These are phyloP conservation scores for Rhea americana DNA, from an alignment of 2,113 vertebrate species.

Conservation along the genomic window DNA sequence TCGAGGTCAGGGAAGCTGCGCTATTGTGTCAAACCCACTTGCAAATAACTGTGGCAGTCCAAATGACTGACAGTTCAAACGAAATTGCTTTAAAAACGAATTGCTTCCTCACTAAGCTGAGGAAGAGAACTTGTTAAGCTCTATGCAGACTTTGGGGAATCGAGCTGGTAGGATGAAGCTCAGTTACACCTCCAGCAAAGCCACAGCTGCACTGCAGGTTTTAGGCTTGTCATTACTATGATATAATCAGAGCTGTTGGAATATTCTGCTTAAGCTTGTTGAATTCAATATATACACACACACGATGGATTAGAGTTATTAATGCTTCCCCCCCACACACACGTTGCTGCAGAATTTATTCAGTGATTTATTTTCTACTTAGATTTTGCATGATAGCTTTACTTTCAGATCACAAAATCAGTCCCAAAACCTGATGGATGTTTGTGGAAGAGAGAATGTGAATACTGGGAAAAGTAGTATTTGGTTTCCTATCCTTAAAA, in stretches of 20 bases:
- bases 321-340: background rate
- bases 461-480: rapidly evolving
- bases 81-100: background rate
- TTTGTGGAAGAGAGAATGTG: background rate
- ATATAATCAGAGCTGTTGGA: background rate
- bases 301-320: background rate
- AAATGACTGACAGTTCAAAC: background rate
- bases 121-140: background rate
- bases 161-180: background rate
- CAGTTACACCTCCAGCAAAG: background rate
- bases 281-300: background rate
- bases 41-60: background rate
- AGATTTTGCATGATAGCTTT: background rate
- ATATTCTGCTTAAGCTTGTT: background rate
- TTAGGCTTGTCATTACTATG: background rate
- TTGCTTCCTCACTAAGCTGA: background rate
- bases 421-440: background rate
- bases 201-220: background rate
- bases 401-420: background rate
- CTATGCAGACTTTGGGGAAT: background rate
- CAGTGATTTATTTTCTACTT: background rate
- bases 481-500: background rate
- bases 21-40: background rate
- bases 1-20: background rate
- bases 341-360: background rate